Percentiles rank a stretch among this genome's conserved stretches.
Evolutionary conservation across 1,140 invertebrate species (phyloP).

Genomic region (Leptinotarsa texana): DNA sequence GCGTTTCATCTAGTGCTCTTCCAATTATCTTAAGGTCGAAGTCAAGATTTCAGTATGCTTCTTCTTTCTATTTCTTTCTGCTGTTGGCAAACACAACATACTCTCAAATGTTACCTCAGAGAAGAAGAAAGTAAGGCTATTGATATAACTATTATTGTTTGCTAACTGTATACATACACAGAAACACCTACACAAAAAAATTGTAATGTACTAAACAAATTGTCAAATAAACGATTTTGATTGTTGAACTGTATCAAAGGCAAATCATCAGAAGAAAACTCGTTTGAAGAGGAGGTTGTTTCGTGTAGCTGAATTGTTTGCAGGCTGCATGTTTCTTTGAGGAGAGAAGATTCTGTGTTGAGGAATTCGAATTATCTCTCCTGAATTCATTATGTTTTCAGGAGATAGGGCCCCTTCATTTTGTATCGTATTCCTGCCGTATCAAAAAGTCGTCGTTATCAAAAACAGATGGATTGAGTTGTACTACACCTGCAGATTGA

Average conservation of each 20-base stretch:
- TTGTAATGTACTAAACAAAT: too few relatives aligned
- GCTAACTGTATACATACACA: too few relatives aligned
- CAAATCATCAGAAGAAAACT: neutral
- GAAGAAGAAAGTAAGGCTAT: neutral
- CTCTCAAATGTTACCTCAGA: neutral
- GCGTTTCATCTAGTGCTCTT: too few relatives aligned
- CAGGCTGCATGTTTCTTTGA: too few relatives aligned
- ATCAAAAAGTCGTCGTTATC: neutral
- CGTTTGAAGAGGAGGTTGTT: neutral
- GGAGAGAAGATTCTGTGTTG: neutral
- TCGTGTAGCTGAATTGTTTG: too few relatives aligned
- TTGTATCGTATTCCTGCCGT: neutral
- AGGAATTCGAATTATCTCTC: neutral
- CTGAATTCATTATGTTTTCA: neutral
- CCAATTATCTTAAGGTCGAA: too few relatives aligned
- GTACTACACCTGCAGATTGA: conserved; percentile 7
- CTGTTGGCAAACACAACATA: neutral
- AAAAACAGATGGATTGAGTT: conserved; percentile 15
- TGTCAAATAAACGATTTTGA: too few relatives aligned
- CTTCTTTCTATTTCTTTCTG: neutral
- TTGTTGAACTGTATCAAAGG: too few relatives aligned
- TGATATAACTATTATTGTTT: neutral
- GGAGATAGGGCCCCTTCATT: neutral
- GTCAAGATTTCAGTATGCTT: neutral
- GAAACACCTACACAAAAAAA: too few relatives aligned